Evolutionary conservation across 2,797 vertebrate species (phyloP).

Genomic region (Notamacropus eugenii): DNA sequence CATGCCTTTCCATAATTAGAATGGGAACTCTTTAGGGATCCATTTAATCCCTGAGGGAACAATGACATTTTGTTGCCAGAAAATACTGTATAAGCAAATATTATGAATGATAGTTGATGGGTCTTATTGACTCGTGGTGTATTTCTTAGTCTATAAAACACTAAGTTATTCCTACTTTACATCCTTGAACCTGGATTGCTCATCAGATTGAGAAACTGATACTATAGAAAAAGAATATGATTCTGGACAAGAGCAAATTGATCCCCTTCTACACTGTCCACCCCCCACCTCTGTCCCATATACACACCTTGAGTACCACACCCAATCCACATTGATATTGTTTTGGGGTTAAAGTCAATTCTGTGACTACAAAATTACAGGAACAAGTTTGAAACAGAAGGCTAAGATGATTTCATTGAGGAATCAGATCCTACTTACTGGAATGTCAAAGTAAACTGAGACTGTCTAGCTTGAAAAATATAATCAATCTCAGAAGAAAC

Average conservation of each 20-base stretch:
- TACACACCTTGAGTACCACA: not conserved
- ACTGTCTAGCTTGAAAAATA: constrained; percentile 10
- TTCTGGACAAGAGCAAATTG: not conserved
- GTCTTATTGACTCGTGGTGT: not conserved
- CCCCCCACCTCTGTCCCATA: too few relatives aligned
- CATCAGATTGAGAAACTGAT: not conserved
- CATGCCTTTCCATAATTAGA: not conserved
- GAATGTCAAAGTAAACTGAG: not conserved
- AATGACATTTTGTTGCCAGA: not conserved
- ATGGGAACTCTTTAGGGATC: not conserved
- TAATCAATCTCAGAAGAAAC: not conserved
- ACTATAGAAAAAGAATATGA: not conserved
- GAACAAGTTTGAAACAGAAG: not conserved
- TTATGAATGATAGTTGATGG: not conserved
- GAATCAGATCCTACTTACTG: not conserved
- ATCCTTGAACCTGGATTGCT: not conserved
- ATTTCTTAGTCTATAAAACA: not conserved
- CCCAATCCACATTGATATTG: not conserved
- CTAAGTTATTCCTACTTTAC: not conserved
- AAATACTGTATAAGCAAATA: not conserved
- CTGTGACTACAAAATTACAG: not conserved
- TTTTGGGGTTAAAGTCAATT: not conserved
- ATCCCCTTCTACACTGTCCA: not conserved
- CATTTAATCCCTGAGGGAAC: not conserved
- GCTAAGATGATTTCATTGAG: constrained; percentile 3